Percentiles rank a stretch among this genome's conserved stretches.
Evolutionary conservation across 2,113 vertebrate genomes (phyloP).

Genomic region (Lanius ludovicianus): DNA sequence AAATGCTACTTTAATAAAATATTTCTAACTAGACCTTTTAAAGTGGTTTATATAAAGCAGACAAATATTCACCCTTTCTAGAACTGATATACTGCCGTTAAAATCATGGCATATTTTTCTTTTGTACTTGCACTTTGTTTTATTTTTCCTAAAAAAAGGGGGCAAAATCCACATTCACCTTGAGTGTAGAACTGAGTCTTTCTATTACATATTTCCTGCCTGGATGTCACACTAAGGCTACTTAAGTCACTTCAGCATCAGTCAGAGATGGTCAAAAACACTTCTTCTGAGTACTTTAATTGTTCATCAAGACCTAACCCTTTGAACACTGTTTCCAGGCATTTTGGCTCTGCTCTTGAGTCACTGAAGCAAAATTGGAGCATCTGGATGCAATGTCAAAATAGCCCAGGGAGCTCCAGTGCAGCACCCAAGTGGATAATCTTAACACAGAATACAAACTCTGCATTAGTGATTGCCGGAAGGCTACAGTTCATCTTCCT

Average conservation of each 20-base stretch:
- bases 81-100: background rate
- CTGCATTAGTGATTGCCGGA: conserved; percentile 16
- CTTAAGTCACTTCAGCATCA: conserved; percentile 15
- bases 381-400: conserved; percentile 66
- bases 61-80: background rate
- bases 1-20: background rate
- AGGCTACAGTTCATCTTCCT: conserved; percentile 23
- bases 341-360: conserved; percentile 50
- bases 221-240: background rate
- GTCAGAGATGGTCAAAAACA: conserved; percentile 10
- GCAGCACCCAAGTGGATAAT: conserved; percentile 52
- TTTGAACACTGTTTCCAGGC: conserved; percentile 26
- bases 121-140: background rate
- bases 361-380: conserved; percentile 70
- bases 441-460: conserved; percentile 52
- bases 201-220: background rate
- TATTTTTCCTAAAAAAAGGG: background rate
- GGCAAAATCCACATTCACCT: background rate
- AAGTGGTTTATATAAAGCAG: background rate
- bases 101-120: background rate
- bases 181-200: background rate
- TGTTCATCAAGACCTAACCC: conserved; percentile 27
- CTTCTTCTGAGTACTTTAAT: background rate
- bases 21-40: background rate
- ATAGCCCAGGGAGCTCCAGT: conserved; percentile 43